Evolutionary conservation across 2,888 invertebrate species (phyloP).

Genomic region (Poecilus cupreus): DNA sequence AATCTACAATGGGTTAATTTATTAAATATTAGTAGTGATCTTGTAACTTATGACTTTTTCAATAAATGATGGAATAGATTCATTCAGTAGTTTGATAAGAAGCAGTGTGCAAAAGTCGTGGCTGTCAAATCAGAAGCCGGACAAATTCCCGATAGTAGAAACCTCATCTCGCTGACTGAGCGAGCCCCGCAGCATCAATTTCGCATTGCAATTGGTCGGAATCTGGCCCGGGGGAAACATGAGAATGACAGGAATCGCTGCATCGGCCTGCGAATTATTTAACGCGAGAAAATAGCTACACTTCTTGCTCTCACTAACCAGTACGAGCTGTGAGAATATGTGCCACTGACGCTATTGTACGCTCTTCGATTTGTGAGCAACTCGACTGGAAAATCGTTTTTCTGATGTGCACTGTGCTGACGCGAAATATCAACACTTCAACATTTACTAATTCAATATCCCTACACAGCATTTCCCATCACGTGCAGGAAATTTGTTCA

Average conservation of each 20-base stretch:
- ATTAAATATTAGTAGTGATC: too few species aligned
- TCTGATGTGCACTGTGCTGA: neutral
- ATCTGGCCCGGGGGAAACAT: constrained; percentile 32
- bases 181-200: neutral
- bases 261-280: constrained; percentile 49
- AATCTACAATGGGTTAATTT: too few species aligned
- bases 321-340: neutral
- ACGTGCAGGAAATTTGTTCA: too few species aligned
- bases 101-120: too few species aligned
- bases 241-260: constrained; percentile 46
- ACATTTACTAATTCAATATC: neutral
- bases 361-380: constrained; percentile 29
- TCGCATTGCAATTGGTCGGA: constrained; percentile 35
- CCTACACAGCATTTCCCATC: too few species aligned
- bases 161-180: neutral
- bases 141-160: neutral
- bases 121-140: too few species aligned
- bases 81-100: too few species aligned
- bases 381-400: constrained; percentile 34
- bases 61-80: too few species aligned
- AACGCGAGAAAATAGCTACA: constrained; percentile 40
- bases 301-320: constrained; percentile 2
- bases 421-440: neutral
- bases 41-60: too few species aligned
- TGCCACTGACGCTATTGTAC: constrained; percentile 4